A percentile compares a stretch with the other conserved stretches of the same genome.
These are phyloP conservation scores for Mystacides longicornis DNA, from an alignment of 2,888 invertebrate genomes.

Conservation along the genomic window DNA sequence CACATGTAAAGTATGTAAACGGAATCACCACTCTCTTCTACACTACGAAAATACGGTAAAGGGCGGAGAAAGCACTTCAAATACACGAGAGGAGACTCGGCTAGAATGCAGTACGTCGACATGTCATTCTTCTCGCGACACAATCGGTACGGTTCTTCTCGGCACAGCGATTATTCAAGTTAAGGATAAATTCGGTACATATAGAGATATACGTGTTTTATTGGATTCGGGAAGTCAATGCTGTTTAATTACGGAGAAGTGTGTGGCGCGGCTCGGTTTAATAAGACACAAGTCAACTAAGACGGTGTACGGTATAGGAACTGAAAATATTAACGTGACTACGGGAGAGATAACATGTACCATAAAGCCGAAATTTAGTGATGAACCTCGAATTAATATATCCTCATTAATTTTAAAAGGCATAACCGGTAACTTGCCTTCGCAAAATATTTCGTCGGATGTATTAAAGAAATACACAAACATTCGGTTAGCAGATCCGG, in stretches of 20 bases:
- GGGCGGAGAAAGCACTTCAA: neutral
- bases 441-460: neutral
- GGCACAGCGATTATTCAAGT: neutral
- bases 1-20: neutral
- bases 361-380: neutral
- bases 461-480: neutral
- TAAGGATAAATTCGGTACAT: neutral
- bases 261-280: neutral
- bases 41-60: neutral
- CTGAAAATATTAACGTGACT: neutral
- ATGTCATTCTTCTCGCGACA: neutral
- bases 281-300: neutral
- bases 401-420: neutral
- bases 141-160: neutral
- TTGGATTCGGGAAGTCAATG: neutral
- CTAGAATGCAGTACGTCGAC: neutral
- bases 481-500: neutral
- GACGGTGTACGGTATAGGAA: neutral
- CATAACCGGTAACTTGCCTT: neutral
- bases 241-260: neutral
- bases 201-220: neutral
- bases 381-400: neutral
- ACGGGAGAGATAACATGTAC: neutral
- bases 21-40: neutral
- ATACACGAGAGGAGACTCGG: neutral